Conservation (phyloP, 1,140 invertebrate genomes). For the Brachionus rotundiformis region DNA sequence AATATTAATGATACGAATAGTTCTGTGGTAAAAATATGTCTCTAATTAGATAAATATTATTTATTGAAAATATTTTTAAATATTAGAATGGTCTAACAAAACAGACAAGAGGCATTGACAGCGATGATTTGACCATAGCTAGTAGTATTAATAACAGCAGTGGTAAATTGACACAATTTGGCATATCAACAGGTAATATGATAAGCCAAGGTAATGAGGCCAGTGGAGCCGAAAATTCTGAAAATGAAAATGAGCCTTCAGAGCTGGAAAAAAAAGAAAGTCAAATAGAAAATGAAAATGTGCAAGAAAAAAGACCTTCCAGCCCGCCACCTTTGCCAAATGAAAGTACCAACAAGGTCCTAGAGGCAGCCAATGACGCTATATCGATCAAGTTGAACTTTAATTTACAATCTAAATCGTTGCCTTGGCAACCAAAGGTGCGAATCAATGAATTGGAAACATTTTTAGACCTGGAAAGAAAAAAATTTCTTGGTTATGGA, state of each 20-base stretch:
- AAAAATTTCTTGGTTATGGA: conserved; percentile 92
- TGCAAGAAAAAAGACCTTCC: conserved; percentile 40
- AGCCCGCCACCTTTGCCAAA: conserved; percentile 56
- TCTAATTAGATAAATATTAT: background rate
- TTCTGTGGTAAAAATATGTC: background rate
- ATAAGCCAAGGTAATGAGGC: background rate
- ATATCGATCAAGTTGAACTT: conserved; percentile 13
- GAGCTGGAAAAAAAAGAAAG: background rate
- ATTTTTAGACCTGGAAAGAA: conserved; percentile 84
- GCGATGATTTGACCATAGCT: background rate
- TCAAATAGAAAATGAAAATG: background rate
- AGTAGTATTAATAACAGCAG: conserved; percentile 22
- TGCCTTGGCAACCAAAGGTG: conserved; percentile 94
- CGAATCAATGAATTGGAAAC: conserved; percentile 69
- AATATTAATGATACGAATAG: background rate
- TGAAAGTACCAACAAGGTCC: conserved; percentile 53
- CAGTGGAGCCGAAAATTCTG: too few relatives aligned
- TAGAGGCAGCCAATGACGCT: conserved; percentile 15
- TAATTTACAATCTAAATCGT: conserved; percentile 61
- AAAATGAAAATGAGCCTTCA: background rate
- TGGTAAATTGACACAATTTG: conserved; percentile 25
- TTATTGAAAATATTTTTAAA: background rate
- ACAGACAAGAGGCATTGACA: conserved; percentile 46
- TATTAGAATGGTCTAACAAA: conserved; percentile 42
- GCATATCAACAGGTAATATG: background rate